Evolutionary conservation across 2,113 vertebrate genomes (phyloP).

Genomic region (Rhabdornis inornatus): DNA sequence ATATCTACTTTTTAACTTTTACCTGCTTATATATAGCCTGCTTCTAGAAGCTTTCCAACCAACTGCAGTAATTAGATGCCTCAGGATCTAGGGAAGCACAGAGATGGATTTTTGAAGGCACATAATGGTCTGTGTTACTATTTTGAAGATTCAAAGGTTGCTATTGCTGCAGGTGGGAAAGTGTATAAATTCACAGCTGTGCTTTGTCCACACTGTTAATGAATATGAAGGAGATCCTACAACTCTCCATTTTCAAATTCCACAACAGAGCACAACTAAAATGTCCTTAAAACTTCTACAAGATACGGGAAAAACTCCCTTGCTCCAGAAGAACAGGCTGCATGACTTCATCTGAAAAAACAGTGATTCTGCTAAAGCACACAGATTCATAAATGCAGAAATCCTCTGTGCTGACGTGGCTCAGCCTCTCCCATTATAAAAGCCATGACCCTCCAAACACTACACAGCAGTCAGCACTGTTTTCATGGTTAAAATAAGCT

Average conservation of each 20-base stretch:
- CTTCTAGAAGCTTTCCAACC: not conserved
- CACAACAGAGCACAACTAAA: not conserved
- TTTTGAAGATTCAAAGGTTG: not conserved
- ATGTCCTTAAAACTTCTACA: not conserved
- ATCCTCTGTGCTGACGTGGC: not conserved
- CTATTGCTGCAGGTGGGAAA: not conserved
- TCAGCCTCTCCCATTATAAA: not conserved
- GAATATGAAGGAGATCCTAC: not conserved
- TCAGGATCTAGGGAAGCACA: not conserved
- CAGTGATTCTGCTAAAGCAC: not conserved
- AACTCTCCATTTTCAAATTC: not conserved
- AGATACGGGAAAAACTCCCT: not conserved
- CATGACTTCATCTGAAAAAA: not conserved
- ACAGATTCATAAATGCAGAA: not conserved
- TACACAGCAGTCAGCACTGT: not conserved
- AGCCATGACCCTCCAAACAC: not conserved
- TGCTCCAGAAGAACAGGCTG: not conserved
- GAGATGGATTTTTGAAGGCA: not conserved
- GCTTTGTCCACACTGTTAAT: not conserved
- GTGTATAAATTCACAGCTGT: not conserved
- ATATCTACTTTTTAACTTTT: not conserved
- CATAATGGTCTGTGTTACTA: not conserved
- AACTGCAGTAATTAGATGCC: not conserved
- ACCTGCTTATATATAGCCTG: not conserved
- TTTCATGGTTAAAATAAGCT: not conserved